These are phyloP conservation scores for Xiphydria camelus DNA, from an alignment of 2,888 invertebrate species.

Conservation along the genomic window DNA sequence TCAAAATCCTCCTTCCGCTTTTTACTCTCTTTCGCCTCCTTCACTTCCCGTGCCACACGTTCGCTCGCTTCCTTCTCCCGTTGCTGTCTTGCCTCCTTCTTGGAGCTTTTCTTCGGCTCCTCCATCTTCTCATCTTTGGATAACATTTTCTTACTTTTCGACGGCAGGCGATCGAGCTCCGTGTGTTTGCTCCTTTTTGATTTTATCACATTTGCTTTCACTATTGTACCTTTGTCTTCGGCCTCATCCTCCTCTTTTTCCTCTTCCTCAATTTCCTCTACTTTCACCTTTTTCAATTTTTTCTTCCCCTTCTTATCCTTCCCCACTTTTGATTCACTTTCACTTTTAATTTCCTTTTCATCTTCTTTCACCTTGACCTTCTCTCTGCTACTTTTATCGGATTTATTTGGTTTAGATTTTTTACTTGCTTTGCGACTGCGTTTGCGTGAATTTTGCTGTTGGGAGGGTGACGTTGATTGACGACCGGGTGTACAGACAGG, in stretches of 20 bases:
- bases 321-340: slow-evolving; percentile 10
- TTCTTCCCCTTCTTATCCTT: slow-evolving; percentile 31
- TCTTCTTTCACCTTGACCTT: slow-evolving; percentile 24
- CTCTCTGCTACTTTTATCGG: slow-evolving; percentile 36
- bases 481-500: slow-evolving; percentile 32
- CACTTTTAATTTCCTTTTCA: slow-evolving; percentile 17
- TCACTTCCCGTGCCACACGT: slow-evolving; percentile 29
- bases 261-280: slow-evolving; percentile 29
- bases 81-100: slow-evolving; percentile 33
- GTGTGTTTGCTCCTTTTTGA: slow-evolving; percentile 47
- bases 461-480: slow-evolving; percentile 31
- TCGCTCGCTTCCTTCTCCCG: slow-evolving; percentile 37
- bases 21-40: slow-evolving; percentile 41
- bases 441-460: slow-evolving; percentile 51
- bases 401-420: slow-evolving; percentile 59
- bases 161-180: slow-evolving; percentile 41
- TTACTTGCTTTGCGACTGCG: slow-evolving; percentile 54
- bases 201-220: slow-evolving; percentile 47
- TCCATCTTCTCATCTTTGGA: slow-evolving; percentile 42
- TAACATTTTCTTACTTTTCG: slow-evolving; percentile 48
- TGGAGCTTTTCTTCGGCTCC: slow-evolving; percentile 33
- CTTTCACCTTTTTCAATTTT: slow-evolving; percentile 27
- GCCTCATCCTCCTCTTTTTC: slow-evolving; percentile 29
- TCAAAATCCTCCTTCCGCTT: slow-evolving; percentile 50
- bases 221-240: slow-evolving; percentile 47